Evolutionary conservation across 2,797 vertebrate genomes (phyloP).

Genomic region (Babyrousa celebensis): DNA sequence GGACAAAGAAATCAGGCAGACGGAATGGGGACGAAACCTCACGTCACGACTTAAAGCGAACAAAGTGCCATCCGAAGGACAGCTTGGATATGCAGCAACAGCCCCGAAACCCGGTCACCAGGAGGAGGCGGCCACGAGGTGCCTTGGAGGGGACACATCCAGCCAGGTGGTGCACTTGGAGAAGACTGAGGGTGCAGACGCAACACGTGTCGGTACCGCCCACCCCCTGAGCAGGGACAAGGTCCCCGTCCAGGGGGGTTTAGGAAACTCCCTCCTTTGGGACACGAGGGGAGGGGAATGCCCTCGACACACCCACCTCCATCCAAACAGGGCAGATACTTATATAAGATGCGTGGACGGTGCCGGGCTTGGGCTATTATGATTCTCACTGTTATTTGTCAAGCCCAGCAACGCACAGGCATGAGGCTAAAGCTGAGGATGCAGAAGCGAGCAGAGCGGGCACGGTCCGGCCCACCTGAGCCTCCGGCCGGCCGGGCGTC

Average conservation of each 20-base stretch:
- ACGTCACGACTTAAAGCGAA: background rate
- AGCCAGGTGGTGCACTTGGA: accelerated
- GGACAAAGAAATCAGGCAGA: background rate
- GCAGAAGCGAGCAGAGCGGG: accelerated
- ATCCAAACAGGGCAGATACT: background rate
- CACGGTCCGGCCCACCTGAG: accelerated
- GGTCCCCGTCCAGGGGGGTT: no score
- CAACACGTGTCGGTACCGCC: accelerated
- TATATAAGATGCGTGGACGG: no score
- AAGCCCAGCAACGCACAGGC: accelerated
- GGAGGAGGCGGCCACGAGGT: background rate
- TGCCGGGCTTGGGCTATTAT: accelerated
- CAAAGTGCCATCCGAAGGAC: background rate
- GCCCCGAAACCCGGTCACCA: accelerated
- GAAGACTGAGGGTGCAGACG: background rate
- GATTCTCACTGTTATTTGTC: accelerated
- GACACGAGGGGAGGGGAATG: background rate
- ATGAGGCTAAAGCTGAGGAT: accelerated
- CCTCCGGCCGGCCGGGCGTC: accelerated
- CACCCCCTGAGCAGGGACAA: accelerated
- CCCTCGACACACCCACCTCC: accelerated
- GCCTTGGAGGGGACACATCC: background rate
- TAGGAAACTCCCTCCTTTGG: background rate
- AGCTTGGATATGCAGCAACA: accelerated
- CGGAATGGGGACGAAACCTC: background rate